Percentiles rank a stretch among this genome's conserved stretches.
Conservation (phyloP, 2,888 invertebrate species). For the Caenorhabditis imperialis region DNA sequence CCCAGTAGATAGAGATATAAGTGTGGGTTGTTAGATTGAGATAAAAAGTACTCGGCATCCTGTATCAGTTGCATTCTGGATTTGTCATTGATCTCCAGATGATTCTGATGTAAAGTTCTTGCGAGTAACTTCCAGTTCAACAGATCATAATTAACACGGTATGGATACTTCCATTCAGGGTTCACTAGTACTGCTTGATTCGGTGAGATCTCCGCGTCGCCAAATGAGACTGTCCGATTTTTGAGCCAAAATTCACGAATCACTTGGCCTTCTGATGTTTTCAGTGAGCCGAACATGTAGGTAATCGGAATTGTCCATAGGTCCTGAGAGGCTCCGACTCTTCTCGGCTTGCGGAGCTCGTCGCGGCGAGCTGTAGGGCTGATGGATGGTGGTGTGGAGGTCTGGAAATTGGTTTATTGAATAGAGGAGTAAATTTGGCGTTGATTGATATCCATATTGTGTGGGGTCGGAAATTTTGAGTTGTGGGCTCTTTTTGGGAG, state of each 20-base stretch:
- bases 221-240: conserved; percentile 73
- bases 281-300: conserved; percentile 74
- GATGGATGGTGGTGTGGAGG: conserved; percentile 26
- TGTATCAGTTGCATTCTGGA: conserved; percentile 75
- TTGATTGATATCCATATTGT: too few species aligned
- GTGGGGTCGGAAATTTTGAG: too few species aligned
- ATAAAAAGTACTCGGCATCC: conserved; percentile 73
- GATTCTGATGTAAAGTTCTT: conserved; percentile 69
- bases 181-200: conserved; percentile 73
- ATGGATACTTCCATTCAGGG: conserved; percentile 76
- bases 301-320: conserved; percentile 76
- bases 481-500: too few species aligned
- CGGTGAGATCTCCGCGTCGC: conserved; percentile 72
- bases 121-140: conserved; percentile 76
- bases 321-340: conserved; percentile 56
- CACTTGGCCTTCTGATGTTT: conserved; percentile 72
- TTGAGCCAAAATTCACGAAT: conserved; percentile 76
- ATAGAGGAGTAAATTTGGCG: too few species aligned
- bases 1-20: conserved; percentile 61
- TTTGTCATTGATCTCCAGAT: conserved; percentile 68
- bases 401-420: conserved; percentile 4
- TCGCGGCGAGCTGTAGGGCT: conserved; percentile 32
- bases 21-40: conserved; percentile 71
- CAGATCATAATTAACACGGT: conserved; percentile 75
- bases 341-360: conserved; percentile 58